phyloP scores from a whole-genome alignment of 2,888 invertebrate genomes.

The Pasiphila rectangulata region DNA sequence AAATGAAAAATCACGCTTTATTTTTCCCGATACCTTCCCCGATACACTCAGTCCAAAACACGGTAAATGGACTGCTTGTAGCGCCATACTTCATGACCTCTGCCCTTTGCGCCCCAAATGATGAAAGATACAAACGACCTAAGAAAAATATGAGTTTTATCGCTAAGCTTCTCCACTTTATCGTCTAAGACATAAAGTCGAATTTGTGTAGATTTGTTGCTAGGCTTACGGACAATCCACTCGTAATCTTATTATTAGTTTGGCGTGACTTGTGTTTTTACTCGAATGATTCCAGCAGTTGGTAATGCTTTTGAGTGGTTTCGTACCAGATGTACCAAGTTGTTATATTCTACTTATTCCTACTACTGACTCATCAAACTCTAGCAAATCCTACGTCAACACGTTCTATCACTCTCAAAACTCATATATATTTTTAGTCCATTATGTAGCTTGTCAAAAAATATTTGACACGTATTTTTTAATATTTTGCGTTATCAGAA shows the following conservation, averaged over 20 bases:
- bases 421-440: too few species aligned
- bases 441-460: too few species aligned
- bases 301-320: background rate
- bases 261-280: constrained; percentile 12
- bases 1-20: background rate
- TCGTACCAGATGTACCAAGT: background rate
- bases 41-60: constrained; percentile 6
- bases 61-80: constrained; percentile 16
- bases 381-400: too few species aligned
- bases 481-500: too few species aligned
- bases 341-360: background rate
- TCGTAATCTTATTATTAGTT: constrained; percentile 6
- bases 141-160: constrained; percentile 32
- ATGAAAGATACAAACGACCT: constrained; percentile 32
- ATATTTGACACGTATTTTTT: too few species aligned
- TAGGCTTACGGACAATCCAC: constrained; percentile 1
- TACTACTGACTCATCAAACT: background rate
- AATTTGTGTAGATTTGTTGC: constrained; percentile 4
- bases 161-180: constrained; percentile 10
- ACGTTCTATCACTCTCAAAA: too few species aligned
- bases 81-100: constrained; percentile 34
- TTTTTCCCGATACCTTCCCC: constrained; percentile 1
- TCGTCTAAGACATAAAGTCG: constrained; percentile 8
- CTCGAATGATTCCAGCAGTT: background rate
- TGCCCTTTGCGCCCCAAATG: constrained; percentile 38